Conservation (phyloP, 2,113 vertebrate species). For the Prunella fulvescens region DNA sequence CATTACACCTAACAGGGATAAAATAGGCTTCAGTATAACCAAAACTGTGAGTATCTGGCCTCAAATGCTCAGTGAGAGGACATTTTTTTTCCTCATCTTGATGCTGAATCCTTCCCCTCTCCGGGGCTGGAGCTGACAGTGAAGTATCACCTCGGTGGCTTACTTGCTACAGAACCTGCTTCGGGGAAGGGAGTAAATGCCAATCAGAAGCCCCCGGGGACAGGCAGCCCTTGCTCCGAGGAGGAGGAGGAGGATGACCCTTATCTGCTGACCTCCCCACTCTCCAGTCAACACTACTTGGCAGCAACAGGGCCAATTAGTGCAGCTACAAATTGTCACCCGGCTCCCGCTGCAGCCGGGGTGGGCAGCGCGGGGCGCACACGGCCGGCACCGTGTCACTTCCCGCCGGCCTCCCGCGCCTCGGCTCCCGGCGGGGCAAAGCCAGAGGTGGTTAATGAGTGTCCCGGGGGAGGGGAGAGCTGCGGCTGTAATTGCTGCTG, state of each 20-base stretch:
- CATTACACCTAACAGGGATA: background rate
- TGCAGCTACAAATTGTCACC: background rate
- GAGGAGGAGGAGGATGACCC: background rate
- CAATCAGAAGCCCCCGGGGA: background rate
- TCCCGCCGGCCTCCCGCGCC: background rate
- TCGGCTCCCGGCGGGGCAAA: background rate
- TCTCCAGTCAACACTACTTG: background rate
- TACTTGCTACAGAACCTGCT: background rate
- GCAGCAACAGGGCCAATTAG: background rate
- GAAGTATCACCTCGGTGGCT: background rate
- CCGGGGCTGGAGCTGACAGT: background rate
- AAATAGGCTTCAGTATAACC: background rate
- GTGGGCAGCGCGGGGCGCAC: background rate
- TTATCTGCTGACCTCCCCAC: background rate
- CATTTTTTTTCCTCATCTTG: background rate
- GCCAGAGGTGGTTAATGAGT: background rate
- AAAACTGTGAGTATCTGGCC: background rate
- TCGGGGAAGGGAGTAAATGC: background rate
- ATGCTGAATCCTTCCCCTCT: background rate
- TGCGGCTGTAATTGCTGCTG: background rate
- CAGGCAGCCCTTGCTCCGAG: background rate
- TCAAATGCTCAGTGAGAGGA: background rate
- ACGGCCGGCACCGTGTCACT: accelerated
- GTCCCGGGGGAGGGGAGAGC: background rate
- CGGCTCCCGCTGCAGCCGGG: accelerated